phyloP scores from a whole-genome alignment of 2,888 invertebrate species.

The Lasioglossum oenotherae region DNA sequence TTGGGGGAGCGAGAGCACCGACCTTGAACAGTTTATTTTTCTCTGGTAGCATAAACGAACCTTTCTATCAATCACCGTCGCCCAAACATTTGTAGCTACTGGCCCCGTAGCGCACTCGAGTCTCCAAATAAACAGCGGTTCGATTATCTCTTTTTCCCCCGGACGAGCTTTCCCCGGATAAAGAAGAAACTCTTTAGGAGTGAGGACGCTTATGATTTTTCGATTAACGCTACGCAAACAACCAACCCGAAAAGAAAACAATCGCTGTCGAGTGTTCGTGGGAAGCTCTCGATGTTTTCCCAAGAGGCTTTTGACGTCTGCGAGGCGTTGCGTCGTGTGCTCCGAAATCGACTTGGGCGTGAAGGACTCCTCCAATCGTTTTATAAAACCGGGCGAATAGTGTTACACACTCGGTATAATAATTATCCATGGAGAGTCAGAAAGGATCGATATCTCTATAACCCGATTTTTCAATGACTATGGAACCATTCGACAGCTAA shows the following conservation, averaged over 20 bases:
- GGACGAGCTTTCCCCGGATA: slow-evolving; percentile 10
- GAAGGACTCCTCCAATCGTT: not conserved
- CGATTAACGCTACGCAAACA: slow-evolving; percentile 77
- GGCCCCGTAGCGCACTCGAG: not conserved
- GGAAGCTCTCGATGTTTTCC: slow-evolving; percentile 71
- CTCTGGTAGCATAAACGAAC: not conserved
- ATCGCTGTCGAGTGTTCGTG: slow-evolving; percentile 63
- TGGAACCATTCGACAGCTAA: too few relatives aligned
- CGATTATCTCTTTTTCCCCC: slow-evolving; percentile 29
- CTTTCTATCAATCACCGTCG: slow-evolving; percentile 20
- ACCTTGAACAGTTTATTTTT: slow-evolving; percentile 15
- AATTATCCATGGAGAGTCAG: not conserved
- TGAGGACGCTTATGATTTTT: slow-evolving; percentile 76
- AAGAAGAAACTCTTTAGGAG: slow-evolving; percentile 24
- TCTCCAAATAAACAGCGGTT: slow-evolving; percentile 18
- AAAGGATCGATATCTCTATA: not conserved
- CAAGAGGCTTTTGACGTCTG: slow-evolving; percentile 72
- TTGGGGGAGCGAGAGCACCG: not conserved
- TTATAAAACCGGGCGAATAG: not conserved
- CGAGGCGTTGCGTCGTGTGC: slow-evolving; percentile 53
- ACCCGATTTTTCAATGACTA: not conserved
- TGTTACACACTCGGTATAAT: not conserved
- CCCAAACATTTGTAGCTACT: slow-evolving; percentile 7
- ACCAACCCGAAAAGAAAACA: slow-evolving; percentile 69
- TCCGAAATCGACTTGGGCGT: not conserved